Percentiles rank a stretch among this genome's conserved stretches.
These are phyloP conservation scores for Falco naumanni DNA, from an alignment of 2,797 vertebrate genomes.

Conservation along the genomic window DNA sequence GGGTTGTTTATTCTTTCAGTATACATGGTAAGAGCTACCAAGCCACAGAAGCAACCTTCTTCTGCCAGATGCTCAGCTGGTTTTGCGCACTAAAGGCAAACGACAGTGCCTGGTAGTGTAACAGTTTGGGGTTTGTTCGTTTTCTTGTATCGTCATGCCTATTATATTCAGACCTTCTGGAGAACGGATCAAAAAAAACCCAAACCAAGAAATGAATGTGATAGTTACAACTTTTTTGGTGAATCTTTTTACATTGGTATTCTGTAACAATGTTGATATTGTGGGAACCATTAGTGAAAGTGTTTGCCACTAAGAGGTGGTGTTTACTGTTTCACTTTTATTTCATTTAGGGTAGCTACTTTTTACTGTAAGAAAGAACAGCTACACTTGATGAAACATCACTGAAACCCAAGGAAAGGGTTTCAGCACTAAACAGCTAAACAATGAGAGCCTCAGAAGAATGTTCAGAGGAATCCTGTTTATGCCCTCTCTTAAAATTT, in stretches of 20 bases:
- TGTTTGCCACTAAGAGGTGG: neutral
- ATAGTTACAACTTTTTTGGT: neutral
- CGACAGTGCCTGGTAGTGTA: neutral
- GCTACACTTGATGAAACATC: neutral
- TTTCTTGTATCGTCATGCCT: neutral
- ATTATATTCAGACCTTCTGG: neutral
- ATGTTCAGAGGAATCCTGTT: conserved; percentile 32
- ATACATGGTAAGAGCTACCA: neutral
- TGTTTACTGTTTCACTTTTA: neutral
- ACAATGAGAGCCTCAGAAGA: conserved; percentile 6
- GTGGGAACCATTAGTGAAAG: neutral
- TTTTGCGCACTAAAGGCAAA: neutral
- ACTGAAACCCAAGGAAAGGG: neutral
- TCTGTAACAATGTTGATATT: neutral
- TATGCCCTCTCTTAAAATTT: neutral
- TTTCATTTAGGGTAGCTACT: neutral
- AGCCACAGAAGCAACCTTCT: neutral
- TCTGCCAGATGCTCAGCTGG: neutral
- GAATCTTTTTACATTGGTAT: neutral
- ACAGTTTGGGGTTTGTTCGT: neutral
- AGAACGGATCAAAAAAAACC: neutral
- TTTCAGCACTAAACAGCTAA: neutral
- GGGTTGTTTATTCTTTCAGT: neutral
- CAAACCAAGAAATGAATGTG: neutral
- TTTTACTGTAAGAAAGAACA: neutral